A percentile compares a stretch with the other conserved stretches of the same genome.
These are phyloP conservation scores for Drosophila busckii DNA, from an alignment of 1,140 invertebrate genomes.

Conservation along the genomic window DNA sequence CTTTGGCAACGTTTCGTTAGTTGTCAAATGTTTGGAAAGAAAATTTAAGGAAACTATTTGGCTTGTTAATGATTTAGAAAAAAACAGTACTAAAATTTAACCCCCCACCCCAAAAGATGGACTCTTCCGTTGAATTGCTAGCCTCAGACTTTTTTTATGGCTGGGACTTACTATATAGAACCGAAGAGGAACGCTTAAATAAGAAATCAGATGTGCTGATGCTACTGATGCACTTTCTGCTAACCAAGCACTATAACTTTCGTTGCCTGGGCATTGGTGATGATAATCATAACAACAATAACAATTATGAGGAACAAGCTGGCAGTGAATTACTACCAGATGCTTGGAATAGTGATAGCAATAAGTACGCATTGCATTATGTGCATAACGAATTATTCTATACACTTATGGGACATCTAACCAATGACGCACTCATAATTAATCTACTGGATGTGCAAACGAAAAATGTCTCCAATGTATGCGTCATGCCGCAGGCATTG, in stretches of 20 bases:
- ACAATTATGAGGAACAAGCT: no score
- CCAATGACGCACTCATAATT: conserved; percentile 82
- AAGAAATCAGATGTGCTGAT: conserved; percentile 85
- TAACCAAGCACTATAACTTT: conserved; percentile 83
- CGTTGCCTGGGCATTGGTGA: conserved; percentile 85
- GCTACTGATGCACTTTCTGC: conserved; percentile 84
- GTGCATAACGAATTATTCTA: conserved; percentile 82
- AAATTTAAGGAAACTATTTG: no score
- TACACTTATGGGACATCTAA: conserved; percentile 82
- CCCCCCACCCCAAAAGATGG: no score
- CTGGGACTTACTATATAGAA: conserved; percentile 84
- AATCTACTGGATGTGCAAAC: conserved; percentile 81
- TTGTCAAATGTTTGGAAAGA: no score
- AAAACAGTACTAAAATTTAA: no score
- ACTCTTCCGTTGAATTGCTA: background rate
- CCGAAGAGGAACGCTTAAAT: conserved; percentile 81
- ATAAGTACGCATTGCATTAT: conserved; percentile 83
- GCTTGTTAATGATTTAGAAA: no score
- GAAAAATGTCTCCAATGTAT: conserved; percentile 72
- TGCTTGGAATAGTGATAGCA: conserved; percentile 83
- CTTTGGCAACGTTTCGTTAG: no score
- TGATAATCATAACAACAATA: conserved; percentile 81
- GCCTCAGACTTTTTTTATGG: conserved; percentile 81
- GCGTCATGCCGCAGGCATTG: conserved; percentile 59
- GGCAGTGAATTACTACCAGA: conserved; percentile 84